Base-by-base conservation (phyloP, 1,140 invertebrate species). In the Bombus fervidus region DNA sequence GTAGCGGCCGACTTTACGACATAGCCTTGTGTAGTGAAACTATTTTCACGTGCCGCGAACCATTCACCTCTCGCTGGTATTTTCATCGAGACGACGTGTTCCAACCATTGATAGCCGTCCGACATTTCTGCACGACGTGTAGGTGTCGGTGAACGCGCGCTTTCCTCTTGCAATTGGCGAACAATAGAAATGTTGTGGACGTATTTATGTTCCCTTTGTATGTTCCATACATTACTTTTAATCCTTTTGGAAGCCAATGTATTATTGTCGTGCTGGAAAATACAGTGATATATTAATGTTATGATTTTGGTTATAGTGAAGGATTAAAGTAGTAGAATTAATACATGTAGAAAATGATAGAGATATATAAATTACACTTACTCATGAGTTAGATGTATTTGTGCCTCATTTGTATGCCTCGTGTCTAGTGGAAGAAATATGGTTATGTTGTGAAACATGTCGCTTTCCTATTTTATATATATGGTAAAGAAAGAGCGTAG, bases 11-110 rank as follows among this genome's bases (percentile, higher is more conserved):
- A 78, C 59, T 83, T 74, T 72, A 86, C 53, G 69, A 73, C 78
- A 25, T 13, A 13, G 81, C 84, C 78, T 86, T 86, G 83, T 86
- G 76, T 62, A 72, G 53, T 62, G 76, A 72, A 80, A 85, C 83
- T 85, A 85, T 85, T 85, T 85, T 73, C 68, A 79, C 76, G 77
- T 72, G 66, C 75, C 59, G 9, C 37, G 28, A 57, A 64, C 77
- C 77, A 80, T 85, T 85, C 83, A 85, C 66, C 75, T 59, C 53
- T 43, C 47, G 39, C 12, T 34, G 39, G 53, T 73, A 73, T 85
- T 85, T 80, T 39, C 76, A 85, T 73, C 83, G 47, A 31, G 57
- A 10, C 34, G 47, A 72, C 41, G 34, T n/a, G 74, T 71, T 37
- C 43, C 39, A 47, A n/a, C 68, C 77, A 80, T 85, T 80, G 83